These are phyloP conservation scores for Microcebus tavaratra DNA, from an alignment of 2,113 vertebrate genomes.

Conservation along the genomic window DNA sequence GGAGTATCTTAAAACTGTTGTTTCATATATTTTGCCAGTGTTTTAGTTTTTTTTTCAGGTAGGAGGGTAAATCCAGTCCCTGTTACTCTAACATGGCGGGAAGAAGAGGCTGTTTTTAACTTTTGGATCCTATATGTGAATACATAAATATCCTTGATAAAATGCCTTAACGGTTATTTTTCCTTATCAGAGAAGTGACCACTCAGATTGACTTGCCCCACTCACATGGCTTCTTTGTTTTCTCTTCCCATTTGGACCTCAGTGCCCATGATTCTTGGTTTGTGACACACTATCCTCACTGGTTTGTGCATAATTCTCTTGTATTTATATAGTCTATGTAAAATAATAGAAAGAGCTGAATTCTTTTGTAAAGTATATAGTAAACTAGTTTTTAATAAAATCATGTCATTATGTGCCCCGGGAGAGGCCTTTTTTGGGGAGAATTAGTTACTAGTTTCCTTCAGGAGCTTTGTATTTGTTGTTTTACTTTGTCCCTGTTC, in stretches of 20 bases:
- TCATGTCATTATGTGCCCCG: rapidly evolving
- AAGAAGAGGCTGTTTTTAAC: neutral
- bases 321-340: neutral
- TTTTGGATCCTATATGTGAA: neutral
- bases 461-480: neutral
- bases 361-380: neutral
- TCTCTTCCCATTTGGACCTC: neutral
- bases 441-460: neutral
- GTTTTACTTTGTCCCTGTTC: neutral
- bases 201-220: no score
- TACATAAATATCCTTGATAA: neutral
- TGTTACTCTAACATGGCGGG: neutral
- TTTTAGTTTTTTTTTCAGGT: neutral
- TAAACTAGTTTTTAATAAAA: neutral
- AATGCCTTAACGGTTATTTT: neutral
- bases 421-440: neutral
- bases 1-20: neutral
- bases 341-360: neutral
- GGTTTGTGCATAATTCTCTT: neutral
- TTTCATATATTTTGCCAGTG: neutral
- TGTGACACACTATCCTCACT: rapidly evolving
- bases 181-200: neutral
- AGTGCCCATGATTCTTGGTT: neutral
- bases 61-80: no score
- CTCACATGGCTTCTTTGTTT: neutral